phyloP scores from a whole-genome alignment of 2,113 vertebrate genomes.

The Monopterus albus region DNA sequence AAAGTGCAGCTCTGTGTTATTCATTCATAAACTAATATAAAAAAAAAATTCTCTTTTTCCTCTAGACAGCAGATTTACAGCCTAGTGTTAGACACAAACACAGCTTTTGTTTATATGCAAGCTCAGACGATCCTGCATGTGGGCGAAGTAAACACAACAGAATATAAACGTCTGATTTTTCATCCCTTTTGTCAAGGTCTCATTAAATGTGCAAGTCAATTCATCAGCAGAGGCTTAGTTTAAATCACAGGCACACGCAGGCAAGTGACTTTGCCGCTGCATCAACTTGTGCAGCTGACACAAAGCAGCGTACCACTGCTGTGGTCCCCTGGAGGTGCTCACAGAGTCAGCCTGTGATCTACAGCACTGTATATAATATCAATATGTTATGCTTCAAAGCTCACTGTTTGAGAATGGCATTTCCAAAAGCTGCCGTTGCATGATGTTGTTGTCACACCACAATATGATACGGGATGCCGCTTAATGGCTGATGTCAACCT shows the following conservation, averaged over 20 bases:
- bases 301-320: neutral
- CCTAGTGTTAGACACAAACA: neutral
- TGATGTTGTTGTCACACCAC: conserved; percentile 29
- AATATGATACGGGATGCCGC: conserved; percentile 54
- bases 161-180: neutral
- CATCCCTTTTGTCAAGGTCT: conserved; percentile 1
- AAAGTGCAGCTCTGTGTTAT: neutral
- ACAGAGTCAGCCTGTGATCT: conserved; percentile 31
- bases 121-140: neutral
- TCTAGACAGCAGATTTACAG: conserved; percentile 7
- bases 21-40: neutral
- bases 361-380: conserved; percentile 31
- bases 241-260: conserved; percentile 1
- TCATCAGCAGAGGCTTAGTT: conserved; percentile 19
- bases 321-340: neutral
- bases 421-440: conserved; percentile 42
- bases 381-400: conserved; percentile 33
- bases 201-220: conserved; percentile 14
- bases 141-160: conserved; percentile 5
- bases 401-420: conserved; percentile 34
- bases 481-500: conserved; percentile 63
- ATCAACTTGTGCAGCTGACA: conserved; percentile 17
- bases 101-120: conserved; percentile 17
- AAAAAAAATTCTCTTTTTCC: no score
- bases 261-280: conserved; percentile 20